A percentile compares a stretch with the other conserved stretches of the same genome.
Conservation (phyloP, 35 echinoderm and acorn worm genomes). For the Lytechinus variegatus region DNA sequence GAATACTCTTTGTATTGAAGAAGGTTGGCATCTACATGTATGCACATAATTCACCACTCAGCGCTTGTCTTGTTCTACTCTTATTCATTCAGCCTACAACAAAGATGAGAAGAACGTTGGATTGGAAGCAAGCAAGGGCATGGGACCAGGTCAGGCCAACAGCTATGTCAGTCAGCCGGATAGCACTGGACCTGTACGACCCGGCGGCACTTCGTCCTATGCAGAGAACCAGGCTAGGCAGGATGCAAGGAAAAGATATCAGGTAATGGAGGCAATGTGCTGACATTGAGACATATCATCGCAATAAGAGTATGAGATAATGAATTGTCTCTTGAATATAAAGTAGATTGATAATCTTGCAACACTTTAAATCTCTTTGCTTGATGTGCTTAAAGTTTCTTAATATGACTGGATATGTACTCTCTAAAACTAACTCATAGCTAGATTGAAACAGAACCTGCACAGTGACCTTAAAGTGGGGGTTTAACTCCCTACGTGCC, state of each 20-base stretch:
- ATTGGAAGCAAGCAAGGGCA: neutral
- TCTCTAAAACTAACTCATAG: no score
- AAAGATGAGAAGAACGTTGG: conserved; percentile 26
- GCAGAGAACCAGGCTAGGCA: conserved; percentile 59
- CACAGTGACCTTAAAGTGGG: no score
- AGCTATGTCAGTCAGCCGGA: conserved; percentile 67
- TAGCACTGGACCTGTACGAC: conserved; percentile 58
- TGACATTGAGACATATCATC: neutral
- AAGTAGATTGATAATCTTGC: no score
- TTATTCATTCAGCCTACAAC: conserved; percentile 17
- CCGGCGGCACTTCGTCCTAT: conserved; percentile 36
- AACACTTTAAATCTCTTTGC: no score
- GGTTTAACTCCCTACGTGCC: no score
- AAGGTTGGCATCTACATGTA: no score
- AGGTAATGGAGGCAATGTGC: conserved; percentile 34
- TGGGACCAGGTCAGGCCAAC: neutral
- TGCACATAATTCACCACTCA: neutral
- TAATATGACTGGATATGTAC: no score
- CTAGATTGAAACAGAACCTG: no score
- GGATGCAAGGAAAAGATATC: conserved; percentile 79
- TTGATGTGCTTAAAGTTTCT: no score
- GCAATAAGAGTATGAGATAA: no score
- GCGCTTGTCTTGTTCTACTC: neutral
- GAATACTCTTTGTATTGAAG: no score
- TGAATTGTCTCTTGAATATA: no score